Evolutionary conservation across 2,113 vertebrate species (phyloP).

Genomic region (Aleadryas rufinucha): DNA sequence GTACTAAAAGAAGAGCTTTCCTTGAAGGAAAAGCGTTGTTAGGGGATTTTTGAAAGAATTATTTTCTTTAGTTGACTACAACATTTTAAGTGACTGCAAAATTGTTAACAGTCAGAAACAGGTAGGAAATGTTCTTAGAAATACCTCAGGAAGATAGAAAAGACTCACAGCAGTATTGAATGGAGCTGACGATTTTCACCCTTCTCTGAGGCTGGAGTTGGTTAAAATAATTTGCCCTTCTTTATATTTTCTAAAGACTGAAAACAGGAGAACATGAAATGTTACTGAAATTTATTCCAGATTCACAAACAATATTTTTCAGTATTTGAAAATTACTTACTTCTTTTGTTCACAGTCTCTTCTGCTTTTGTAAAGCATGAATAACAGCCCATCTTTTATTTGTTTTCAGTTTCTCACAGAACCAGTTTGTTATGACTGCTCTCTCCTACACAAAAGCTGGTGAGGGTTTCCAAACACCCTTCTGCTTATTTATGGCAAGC

Average conservation of each 20-base stretch:
- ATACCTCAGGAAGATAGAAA: background rate
- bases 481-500: conserved; percentile 32
- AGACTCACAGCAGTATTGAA: background rate
- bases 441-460: conserved; percentile 65
- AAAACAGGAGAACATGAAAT: background rate
- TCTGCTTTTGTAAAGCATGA: background rate
- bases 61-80: background rate
- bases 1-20: background rate
- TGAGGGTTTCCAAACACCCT: conserved; percentile 16
- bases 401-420: conserved; percentile 47
- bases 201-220: background rate
- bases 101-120: background rate
- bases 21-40: background rate
- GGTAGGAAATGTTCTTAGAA: background rate
- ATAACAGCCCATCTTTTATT: conserved; percentile 50
- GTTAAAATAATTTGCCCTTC: background rate
- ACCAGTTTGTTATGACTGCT: conserved; percentile 45
- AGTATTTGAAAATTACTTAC: background rate
- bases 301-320: background rate
- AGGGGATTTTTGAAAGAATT: background rate
- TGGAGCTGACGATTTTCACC: background rate
- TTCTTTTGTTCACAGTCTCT: background rate
- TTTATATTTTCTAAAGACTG: background rate
- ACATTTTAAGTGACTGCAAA: background rate
- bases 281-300: background rate